Evolutionary conservation across 2,113 vertebrate genomes (phyloP).

Genomic region (Sorex araneus): DNA sequence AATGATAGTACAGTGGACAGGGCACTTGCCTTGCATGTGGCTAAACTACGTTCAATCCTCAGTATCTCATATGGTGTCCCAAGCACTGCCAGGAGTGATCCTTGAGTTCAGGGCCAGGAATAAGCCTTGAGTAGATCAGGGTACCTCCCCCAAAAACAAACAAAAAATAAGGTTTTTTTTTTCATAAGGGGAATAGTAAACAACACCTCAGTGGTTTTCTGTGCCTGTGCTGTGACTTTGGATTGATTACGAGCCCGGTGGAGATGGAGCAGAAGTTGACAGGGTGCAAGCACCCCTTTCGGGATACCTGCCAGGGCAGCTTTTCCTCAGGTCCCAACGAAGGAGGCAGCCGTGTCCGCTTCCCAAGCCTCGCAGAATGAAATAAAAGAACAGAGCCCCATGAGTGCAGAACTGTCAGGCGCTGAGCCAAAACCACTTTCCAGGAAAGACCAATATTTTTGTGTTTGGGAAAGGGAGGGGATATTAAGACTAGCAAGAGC

Average conservation of each 20-base stretch:
- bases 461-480: constrained; percentile 60
- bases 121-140: no score
- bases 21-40: no score
- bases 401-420: constrained; percentile 66
- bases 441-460: constrained; percentile 77
- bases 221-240: not conserved
- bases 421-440: constrained; percentile 75
- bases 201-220: not conserved
- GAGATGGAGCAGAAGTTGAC: not conserved
- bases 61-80: no score
- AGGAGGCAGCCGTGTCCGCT: constrained; percentile 8
- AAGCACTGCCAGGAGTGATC: no score
- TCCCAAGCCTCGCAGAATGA: constrained; percentile 44
- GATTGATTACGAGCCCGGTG: not conserved
- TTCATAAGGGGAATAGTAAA: no score
- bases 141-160: no score
- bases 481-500: constrained; percentile 3
- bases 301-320: not conserved
- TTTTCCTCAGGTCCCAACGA: constrained; percentile 26
- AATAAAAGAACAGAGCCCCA: constrained; percentile 53
- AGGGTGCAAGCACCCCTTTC: not conserved
- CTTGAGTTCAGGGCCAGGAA: no score
- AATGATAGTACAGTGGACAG: no score
- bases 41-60: no score
- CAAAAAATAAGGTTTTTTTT: no score